Base-by-base conservation (phyloP, 2,113 vertebrate species). In the Anhinga anhinga region DNA sequence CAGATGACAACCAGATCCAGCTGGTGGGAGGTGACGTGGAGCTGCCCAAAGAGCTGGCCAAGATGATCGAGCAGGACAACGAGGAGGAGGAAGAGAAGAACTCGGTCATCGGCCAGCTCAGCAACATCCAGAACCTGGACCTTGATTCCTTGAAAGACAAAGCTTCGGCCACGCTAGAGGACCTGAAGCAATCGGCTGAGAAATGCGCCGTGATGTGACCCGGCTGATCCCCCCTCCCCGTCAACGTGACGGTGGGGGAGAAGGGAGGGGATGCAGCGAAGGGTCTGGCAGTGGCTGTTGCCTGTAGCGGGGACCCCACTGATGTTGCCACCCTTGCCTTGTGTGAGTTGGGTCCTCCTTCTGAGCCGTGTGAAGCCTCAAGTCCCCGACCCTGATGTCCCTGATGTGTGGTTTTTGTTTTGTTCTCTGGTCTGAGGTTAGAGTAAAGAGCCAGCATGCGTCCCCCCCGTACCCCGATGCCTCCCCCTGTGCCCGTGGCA, bases 51-150 rank as follows among this genome's bases (percentile, higher is more conserved):
- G 99, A 99, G 97, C 97, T 99, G 97, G 99, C 99, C 95, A 99
- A 99, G 98, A 99, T 99, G 99, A 99, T 99, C 4, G 99, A 99
- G 13, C 99, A 99, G 92, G 99, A 99, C 98, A 99, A 99, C 65
- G 99, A 99, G 95, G 99, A 99, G 88, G 99, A 99, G 52, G 97
- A 99, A 34, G 98, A 98, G 93, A 99, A 98, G 98, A 98, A 99
- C 97, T 99, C 99, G 0, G 98, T 99, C 16, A 98, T 99, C 4
- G 99, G 99, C 50, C 99, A 99, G 96, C 98, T 99, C 97, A 98
- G 98, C 98, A 99, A 98, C 98, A 99, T 99, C 97, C 99, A 99
- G 98, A 99, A 99, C 89, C 97, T 99, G 97, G 99, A 99, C 97
- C 98, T 99, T 26, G 98, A 99, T 95, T 99, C 99, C 90, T 98